Percentiles rank a stretch among this genome's conserved stretches.
These are phyloP conservation scores for Chaetoderma sp. DNA, from an alignment of 2,888 invertebrate genomes.

Conservation along the genomic window DNA sequence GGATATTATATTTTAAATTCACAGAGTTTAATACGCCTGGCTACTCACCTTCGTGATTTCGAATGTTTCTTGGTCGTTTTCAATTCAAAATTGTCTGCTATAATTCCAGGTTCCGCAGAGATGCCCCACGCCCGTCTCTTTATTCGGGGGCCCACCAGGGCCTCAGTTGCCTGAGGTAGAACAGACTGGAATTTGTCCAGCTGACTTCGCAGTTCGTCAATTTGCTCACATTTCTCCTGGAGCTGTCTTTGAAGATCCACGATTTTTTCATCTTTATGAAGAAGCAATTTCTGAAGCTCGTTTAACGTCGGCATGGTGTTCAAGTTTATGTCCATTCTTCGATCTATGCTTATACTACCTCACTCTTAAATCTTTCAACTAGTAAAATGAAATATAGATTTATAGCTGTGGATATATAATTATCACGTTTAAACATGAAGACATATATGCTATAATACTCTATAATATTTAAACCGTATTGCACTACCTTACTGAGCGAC, in stretches of 20 bases:
- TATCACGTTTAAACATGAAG: too few species aligned
- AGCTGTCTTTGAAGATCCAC: constrained; percentile 79
- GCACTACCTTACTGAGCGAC: too few species aligned
- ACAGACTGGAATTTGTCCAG: constrained; percentile 68
- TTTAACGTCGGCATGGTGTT: constrained; percentile 53
- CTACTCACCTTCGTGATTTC: constrained; percentile 86
- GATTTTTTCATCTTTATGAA: constrained; percentile 82
- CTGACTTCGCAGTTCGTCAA: constrained; percentile 60
- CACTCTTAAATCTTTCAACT: too few species aligned
- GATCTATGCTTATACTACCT: too few species aligned
- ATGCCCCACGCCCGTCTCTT: constrained; percentile 92
- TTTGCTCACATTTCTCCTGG: constrained; percentile 54
- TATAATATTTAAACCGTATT: too few species aligned
- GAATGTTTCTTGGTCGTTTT: constrained; percentile 77
- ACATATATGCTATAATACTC: too few species aligned
- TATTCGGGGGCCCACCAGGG: constrained; percentile 70
- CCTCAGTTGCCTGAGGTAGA: constrained; percentile 49
- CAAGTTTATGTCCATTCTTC: too few species aligned
- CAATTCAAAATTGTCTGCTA: too few species aligned
- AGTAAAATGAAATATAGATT: too few species aligned
- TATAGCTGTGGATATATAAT: too few species aligned
- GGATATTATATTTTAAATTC: too few species aligned
- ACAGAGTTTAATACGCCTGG: too few species aligned
- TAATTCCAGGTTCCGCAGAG: constrained; percentile 94
- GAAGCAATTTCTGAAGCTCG: constrained; percentile 73